A percentile compares a stretch with the other conserved stretches of the same genome.
These are phyloP conservation scores for Sebastes goodei DNA, from an alignment of 2,797 vertebrate genomes.

Conservation along the genomic window DNA sequence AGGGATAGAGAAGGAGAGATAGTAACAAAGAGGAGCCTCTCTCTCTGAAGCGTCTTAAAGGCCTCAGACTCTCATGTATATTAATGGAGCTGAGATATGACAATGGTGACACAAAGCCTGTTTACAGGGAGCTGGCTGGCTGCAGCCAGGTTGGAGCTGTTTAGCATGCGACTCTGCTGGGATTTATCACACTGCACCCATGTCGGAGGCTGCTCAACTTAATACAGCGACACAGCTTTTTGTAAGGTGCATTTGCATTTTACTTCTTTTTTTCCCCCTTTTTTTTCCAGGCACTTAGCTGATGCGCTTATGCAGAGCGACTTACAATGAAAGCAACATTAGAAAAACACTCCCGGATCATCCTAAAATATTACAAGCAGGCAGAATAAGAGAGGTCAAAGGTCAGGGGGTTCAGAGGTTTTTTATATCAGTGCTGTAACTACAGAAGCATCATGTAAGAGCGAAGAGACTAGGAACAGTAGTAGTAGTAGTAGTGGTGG, in stretches of 20 bases:
- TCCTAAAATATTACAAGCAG: conserved; percentile 5
- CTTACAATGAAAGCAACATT: conserved; percentile 20
- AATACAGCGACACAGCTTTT: conserved; percentile 68
- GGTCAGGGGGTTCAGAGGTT: background rate
- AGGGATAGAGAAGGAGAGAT: conserved; percentile 46
- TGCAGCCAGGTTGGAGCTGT: conserved; percentile 77
- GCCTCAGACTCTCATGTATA: conserved; percentile 82
- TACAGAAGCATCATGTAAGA: background rate
- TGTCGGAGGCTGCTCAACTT: conserved; percentile 68
- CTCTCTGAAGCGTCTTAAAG: conserved; percentile 79
- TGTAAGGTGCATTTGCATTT: conserved; percentile 63
- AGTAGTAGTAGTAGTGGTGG: no score
- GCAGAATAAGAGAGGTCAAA: conserved; percentile 7
- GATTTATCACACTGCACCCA: conserved; percentile 74
- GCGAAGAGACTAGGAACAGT: background rate
- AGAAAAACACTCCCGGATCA: conserved; percentile 15
- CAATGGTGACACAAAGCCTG: conserved; percentile 83
- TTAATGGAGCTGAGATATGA: conserved; percentile 82
- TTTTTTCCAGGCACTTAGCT: conserved; percentile 32
- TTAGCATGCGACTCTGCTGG: conserved; percentile 76
- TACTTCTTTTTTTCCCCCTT: background rate
- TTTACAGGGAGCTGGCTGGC: conserved; percentile 78
- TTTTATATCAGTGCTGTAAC: background rate
- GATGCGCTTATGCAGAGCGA: conserved; percentile 42
- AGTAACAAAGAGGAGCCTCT: conserved; percentile 54